A percentile compares a stretch with the other conserved stretches of the same genome.
phyloP scores from a whole-genome alignment of 2,797 vertebrate genomes.

The Hylomyscus alleni region DNA sequence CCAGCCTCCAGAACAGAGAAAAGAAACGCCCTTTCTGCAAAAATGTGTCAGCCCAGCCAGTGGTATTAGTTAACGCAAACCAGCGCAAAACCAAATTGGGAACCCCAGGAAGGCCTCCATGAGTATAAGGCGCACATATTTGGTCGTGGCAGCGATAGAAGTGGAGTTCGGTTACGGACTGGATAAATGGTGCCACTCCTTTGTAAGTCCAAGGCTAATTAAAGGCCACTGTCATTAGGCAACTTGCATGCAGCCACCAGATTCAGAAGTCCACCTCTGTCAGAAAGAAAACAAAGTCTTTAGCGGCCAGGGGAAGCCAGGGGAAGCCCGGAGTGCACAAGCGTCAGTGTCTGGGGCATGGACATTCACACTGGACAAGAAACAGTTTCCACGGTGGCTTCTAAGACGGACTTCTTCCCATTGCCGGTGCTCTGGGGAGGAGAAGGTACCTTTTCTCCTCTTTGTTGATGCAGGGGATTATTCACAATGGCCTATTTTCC shows the following conservation, averaged over 20 bases:
- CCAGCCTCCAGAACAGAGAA: too few species aligned
- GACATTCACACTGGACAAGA: not conserved
- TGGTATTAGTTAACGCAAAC: not conserved
- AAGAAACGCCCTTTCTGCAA: not conserved
- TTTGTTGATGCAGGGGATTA: not conserved
- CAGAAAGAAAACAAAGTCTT: not conserved
- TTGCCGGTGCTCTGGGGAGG: not conserved
- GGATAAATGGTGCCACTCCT: not conserved
- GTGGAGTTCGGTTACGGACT: not conserved
- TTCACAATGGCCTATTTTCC: not conserved
- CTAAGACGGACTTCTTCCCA: not conserved
- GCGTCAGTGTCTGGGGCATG: accelerated
- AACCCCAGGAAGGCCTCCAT: not conserved
- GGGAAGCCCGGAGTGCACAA: not conserved
- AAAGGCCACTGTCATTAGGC: not conserved
- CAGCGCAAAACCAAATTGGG: not conserved
- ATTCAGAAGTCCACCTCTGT: not conserved
- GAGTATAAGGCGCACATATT: not conserved
- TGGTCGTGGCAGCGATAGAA: accelerated
- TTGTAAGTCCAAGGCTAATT: not conserved
- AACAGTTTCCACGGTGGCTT: not conserved
- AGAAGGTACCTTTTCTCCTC: constrained; percentile 13
- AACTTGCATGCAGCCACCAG: not conserved
- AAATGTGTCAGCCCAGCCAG: not conserved
- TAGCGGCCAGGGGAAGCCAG: too few species aligned